Evolutionary conservation across 2,113 vertebrate species (phyloP).

Genomic region (Coregonus clupeaformis): DNA sequence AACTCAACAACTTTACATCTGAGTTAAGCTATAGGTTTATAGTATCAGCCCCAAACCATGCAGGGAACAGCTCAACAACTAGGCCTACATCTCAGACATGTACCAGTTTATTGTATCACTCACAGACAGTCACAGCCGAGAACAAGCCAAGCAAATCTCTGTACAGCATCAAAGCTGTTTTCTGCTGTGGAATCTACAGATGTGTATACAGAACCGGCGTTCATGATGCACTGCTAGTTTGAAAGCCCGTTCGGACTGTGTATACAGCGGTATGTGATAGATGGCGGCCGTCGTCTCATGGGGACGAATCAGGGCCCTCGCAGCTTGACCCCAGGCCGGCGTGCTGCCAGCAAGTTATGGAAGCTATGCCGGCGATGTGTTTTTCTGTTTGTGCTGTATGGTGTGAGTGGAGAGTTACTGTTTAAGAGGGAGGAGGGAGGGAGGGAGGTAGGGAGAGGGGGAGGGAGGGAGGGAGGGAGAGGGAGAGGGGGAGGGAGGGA

Average conservation of each 20-base stretch:
- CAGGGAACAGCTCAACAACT: neutral
- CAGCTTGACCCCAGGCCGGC: conserved; percentile 38
- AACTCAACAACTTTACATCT: no score
- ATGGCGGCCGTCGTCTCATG: conserved; percentile 46
- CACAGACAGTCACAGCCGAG: neutral
- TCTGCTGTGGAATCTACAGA: conserved; percentile 53
- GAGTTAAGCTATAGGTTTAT: no score
- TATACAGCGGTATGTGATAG: conserved; percentile 58
- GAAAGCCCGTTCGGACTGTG: conserved; percentile 57
- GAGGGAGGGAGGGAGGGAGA: neutral
- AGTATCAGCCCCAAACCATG: no score
- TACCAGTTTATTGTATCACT: neutral
- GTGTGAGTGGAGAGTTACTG: neutral
- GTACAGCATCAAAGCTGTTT: conserved; percentile 6
- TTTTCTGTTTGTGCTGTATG: conserved; percentile 17
- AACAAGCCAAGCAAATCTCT: neutral
- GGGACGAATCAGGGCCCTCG: conserved; percentile 21
- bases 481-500: neutral
- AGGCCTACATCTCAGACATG: neutral
- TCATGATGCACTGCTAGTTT: conserved; percentile 52
- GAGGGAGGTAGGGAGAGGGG: neutral
- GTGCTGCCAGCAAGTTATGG: conserved; percentile 14
- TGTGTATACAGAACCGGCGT: conserved; percentile 53
- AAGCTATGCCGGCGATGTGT: neutral
- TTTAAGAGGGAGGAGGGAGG: neutral